Base-by-base conservation (phyloP, 2,888 invertebrate genomes). In the Dione vanillae region DNA sequence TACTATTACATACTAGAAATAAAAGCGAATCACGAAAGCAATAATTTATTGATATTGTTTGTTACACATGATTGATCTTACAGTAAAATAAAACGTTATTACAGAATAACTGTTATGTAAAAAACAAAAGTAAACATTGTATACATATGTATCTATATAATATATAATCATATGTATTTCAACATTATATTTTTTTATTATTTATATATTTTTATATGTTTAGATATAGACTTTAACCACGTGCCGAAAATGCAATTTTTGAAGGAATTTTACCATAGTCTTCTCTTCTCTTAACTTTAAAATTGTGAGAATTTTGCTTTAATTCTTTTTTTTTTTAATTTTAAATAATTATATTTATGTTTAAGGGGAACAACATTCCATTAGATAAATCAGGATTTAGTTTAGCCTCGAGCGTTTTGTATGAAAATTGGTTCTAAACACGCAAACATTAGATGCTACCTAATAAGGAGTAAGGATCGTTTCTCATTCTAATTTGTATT, bases 341-440 rank as follows among this genome's bases (percentile, higher is more conserved):
- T 52, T n/a, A 62, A 62, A 62, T 61, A 52, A 49, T 68, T 37
- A 62, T 56, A 19, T 16, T 6, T 52, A 20, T 61, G 52, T 51
- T 67, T 52, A 61, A 47, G 43, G 54, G 37, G 37, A 37, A 37
- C 37, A 64, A 54, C 69, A 69, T 74, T 74, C 73, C 68, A 65
- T 52, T 19, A 66, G 69, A 69, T 71, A 66, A 49, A 73, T 67
- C 68, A 54, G 65, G 52, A 35, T 47, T 70, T 65, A 61, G 41
- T 52, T 45, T 14, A 56, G 41, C 73, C 67, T 65, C 37, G 19
- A 70, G 70, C 59, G 61, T 52, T 69, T 68, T 67, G 65, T 59
- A 61, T 54, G 51, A 62, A 72, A 74, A 75, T 75, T 74, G 74
- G 47, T 69, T 65, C 69, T 66, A 61, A 67, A 61, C 74, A 75